Base-by-base conservation (phyloP, 2,113 vertebrate genomes). In the Antidorcas marsupialis region DNA sequence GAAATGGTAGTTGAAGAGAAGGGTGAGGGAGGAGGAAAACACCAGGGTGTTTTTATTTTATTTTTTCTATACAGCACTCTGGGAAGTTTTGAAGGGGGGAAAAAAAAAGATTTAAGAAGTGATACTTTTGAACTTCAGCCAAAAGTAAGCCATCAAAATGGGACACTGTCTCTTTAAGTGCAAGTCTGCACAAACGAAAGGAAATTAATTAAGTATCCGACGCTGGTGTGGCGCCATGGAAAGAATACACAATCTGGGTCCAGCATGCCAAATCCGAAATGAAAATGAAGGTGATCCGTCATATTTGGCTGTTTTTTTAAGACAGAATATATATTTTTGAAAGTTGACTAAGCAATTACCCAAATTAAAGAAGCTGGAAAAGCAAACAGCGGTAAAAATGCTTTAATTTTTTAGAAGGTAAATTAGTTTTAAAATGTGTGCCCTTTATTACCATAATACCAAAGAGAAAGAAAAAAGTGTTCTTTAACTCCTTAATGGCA, bases 171-270 rank as follows among this genome's bases (percentile, higher is more conserved):
- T 99, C 98, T 98, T 99, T 98, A 98, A 98, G 97, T 95, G 97
- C 98, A 98, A 98, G 98, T 98, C 98, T 99, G 98, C 98, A 98
- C 98, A 99, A 99, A 99, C 78, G 99, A 99, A 99, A 99, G 99
- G 99, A 99, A 99, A 99, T 99, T 99, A 99, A 99, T 99, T 99
- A 99, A 99, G 99, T 98, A 99, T 95, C 98, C 99, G 98, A 99
- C 97, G 99, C 98, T 99, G 99, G 99, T 99, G 99, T 99, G 99
- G 99, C 99, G 98, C 99, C 99, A 98, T 98, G 98, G 99, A 99
- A 99, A 99, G 98, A 98, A 98, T 98, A 98, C 98, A 99, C 98
- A 99, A 98, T 98, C 98, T 98, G 97, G 98, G 99, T 98, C 98
- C 98, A 33, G 55, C 96, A 89, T 96, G 99, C 99, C 99, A 99